These are phyloP conservation scores for Timandra comae DNA, from an alignment of 2,888 invertebrate genomes.

Conservation along the genomic window DNA sequence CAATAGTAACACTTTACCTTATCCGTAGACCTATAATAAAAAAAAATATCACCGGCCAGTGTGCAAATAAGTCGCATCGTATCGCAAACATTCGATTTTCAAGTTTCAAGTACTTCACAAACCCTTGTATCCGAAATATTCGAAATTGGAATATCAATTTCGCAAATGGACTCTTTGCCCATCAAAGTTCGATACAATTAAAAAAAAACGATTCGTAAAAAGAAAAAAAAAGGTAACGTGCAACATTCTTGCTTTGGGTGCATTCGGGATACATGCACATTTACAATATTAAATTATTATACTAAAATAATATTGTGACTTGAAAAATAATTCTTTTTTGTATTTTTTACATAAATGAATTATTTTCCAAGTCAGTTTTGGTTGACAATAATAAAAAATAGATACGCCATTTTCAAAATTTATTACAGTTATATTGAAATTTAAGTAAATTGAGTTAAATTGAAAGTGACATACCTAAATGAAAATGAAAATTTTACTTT, in stretches of 20 bases:
- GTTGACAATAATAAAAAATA: no score
- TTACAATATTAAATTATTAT: constrained; percentile 38
- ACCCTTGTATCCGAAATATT: constrained; percentile 25
- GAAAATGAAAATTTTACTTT: no score
- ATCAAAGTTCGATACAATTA: constrained; percentile 43
- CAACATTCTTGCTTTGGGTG: constrained; percentile 70
- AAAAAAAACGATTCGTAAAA: constrained; percentile 44
- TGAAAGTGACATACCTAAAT: no score
- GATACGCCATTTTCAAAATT: no score
- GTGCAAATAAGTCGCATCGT: no score
- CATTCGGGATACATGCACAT: constrained; percentile 73
- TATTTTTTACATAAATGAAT: neutral
- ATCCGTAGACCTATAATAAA: no score
- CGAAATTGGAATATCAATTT: constrained; percentile 54
- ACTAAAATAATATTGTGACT: constrained; percentile 30
- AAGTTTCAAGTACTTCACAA: constrained; percentile 18
- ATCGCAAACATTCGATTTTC: no score
- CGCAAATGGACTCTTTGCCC: constrained; percentile 64
- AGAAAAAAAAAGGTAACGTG: constrained; percentile 58
- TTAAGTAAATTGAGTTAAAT: no score
- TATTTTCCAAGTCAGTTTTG: neutral
- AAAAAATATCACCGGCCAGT: no score
- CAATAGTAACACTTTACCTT: no score
- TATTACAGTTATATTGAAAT: no score
- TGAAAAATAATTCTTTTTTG: constrained; percentile 20